Conservation (phyloP, 2,888 invertebrate species). For the Biston betularia region DNA sequence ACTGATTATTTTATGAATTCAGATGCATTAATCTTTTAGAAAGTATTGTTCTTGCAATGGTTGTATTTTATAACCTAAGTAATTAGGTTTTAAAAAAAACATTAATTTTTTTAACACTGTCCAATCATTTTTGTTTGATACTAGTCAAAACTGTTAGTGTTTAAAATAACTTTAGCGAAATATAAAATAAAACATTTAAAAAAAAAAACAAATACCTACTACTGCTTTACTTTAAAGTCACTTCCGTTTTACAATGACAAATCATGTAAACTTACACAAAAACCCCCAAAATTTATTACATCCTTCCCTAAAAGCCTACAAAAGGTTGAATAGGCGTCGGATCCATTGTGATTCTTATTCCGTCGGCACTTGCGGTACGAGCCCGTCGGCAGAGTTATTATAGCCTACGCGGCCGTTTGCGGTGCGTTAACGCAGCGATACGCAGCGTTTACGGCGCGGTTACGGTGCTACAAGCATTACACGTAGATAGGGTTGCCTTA, state of each 20-base stretch:
- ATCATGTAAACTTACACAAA: conserved; percentile 2
- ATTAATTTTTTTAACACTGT: too few species aligned
- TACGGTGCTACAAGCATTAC: conserved; percentile 30
- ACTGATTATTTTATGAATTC: too few species aligned
- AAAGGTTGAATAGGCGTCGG: conserved; percentile 8
- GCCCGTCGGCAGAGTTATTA: conserved; percentile 37
- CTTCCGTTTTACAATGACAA: conserved; percentile 23
- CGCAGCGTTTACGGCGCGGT: conserved; percentile 35
- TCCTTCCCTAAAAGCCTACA: conserved; percentile 27
- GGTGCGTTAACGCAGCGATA: conserved; percentile 30
- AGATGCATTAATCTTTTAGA: too few species aligned
- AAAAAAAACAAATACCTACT: not conserved
- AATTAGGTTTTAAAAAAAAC: too few species aligned
- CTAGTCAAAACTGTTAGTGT: too few species aligned
- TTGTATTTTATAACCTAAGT: too few species aligned
- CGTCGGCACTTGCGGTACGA: conserved; percentile 22
- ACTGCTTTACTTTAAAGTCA: conserved; percentile 25
- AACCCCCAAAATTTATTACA: conserved; percentile 16
- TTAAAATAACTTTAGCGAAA: too few species aligned
- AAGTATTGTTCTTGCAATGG: too few species aligned
- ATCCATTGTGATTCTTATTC: conserved; percentile 30
- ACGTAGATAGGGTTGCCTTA: conserved; percentile 20
- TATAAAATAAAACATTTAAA: not conserved
- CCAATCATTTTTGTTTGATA: too few species aligned
- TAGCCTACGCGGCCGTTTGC: conserved; percentile 40